Evolutionary conservation across 2,888 invertebrate genomes (phyloP).

Genomic region (Lasius platythorax): DNA sequence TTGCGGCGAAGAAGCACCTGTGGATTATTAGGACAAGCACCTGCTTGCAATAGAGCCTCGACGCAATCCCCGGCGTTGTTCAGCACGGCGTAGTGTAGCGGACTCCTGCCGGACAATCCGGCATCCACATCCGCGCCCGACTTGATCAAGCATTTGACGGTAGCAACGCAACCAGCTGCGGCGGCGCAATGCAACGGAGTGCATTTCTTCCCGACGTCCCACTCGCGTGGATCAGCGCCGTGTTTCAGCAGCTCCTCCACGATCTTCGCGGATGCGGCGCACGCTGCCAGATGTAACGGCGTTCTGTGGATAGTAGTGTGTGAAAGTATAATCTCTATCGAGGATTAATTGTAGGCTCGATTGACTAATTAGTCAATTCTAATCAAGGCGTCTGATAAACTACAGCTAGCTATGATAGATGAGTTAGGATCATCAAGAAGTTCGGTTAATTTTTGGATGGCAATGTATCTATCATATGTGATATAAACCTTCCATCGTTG

Average conservation of each 20-base stretch:
- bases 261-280: constrained; percentile 91
- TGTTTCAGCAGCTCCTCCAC: constrained; percentile 90
- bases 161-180: constrained; percentile 88
- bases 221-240: constrained; percentile 90
- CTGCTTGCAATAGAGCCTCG: constrained; percentile 90
- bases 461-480: background rate
- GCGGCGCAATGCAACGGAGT: constrained; percentile 94
- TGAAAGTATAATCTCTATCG: background rate
- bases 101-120: constrained; percentile 89
- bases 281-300: constrained; percentile 93
- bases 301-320: constrained; percentile 85
- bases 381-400: background rate
- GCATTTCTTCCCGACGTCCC: constrained; percentile 91
- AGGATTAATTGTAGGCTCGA: background rate
- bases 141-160: constrained; percentile 89
- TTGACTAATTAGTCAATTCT: background rate
- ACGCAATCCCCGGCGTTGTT: constrained; percentile 92
- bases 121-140: constrained; percentile 94
- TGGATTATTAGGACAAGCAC: constrained; percentile 94
- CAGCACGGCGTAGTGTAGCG: constrained; percentile 94
- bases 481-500: constrained; percentile 89
- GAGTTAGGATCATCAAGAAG: background rate
- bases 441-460: constrained; percentile 38
- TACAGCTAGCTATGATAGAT: background rate
- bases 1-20: constrained; percentile 87